Evolutionary conservation across 2,113 vertebrate species (phyloP), one percentile per base, ranked within the genome.

Genomic region (Etheostoma cragini): DNA sequence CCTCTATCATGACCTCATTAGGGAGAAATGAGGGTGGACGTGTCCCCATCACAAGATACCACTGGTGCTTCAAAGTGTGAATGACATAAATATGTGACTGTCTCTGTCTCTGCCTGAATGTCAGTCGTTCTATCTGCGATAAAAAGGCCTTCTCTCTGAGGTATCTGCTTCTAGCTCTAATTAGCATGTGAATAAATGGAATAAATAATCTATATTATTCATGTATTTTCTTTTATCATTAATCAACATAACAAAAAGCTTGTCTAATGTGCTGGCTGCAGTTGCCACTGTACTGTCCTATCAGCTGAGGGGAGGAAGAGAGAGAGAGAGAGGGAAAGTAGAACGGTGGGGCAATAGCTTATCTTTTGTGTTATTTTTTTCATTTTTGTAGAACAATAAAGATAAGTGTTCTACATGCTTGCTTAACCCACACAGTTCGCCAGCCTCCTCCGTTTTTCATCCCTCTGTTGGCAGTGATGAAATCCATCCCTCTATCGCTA

Each of bases 1-100:
- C 88, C 91, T 92, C 91, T 80, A 80, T 88, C 86, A 21, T 92
- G 93, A 95, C 94, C 95, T 94, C 93, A 94, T 95, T 95, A 94
- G 88, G 66, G 87, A 81, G 84, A 93, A 94, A 94, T 94, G 92
- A 94, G 89, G 89, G 89, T 93, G 92, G 92, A 93, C 82, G 91
- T 92, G 91, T 92, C 91, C 83, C 82, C 88, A 89, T 93, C 92
- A 92, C 81, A 88, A 85, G 91, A 91, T 87, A 80, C 76, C 88
- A 63, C 58, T 78, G 89, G 89, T 85, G 91, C 92, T 91, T 92
- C 91, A 94, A 92, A 92, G 92, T 93, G 92, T 92, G 92, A 94
- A 91, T 93, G 92, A 92, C 92, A 94, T 94, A 92, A 94, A 92
- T 90, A 81, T 92, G 89, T 80, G 86, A 85, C 76, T 82, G 84